A percentile compares a stretch with the other conserved stretches of the same genome.
These are phyloP conservation scores for Pilophorus perplexus DNA, from an alignment of 2,888 invertebrate genomes.

Conservation along the genomic window DNA sequence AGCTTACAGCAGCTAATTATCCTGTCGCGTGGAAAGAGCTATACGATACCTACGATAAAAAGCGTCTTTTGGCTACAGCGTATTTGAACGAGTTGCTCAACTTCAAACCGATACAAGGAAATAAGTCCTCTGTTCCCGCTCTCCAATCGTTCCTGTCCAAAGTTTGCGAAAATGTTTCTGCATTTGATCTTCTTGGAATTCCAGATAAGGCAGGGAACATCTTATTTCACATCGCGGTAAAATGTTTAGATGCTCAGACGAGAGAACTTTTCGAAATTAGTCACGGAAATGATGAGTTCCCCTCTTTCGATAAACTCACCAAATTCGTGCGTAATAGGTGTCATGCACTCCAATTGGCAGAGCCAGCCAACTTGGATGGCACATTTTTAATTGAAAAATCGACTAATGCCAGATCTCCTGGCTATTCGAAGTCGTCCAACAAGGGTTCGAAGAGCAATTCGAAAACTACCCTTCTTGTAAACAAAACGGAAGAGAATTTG, in stretches of 20 bases:
- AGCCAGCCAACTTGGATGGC: too few relatives aligned
- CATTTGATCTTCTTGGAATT: neutral
- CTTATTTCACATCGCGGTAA: neutral
- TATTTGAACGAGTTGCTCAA: too few relatives aligned
- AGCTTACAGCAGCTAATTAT: neutral
- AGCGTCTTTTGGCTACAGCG: too few relatives aligned
- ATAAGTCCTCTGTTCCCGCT: too few relatives aligned
- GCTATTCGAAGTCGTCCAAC: too few relatives aligned
- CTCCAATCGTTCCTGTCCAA: neutral
- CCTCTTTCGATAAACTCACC: neutral
- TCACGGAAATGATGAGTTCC: neutral
- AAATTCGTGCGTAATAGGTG: neutral
- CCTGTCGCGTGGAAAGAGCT: neutral
- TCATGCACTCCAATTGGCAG: neutral
- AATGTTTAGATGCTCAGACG: neutral
- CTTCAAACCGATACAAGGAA: too few relatives aligned
- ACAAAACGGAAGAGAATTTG: too few relatives aligned
- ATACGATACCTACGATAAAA: neutral
- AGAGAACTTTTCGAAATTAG: neutral
- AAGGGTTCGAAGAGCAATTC: too few relatives aligned
- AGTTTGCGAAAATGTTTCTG: neutral
- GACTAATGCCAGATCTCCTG: too few relatives aligned
- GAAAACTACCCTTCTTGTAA: too few relatives aligned
- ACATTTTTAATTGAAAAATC: too few relatives aligned
- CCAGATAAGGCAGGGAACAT: neutral